A percentile compares a stretch with the other conserved stretches of the same genome.
These are phyloP conservation scores for Coracopsis vasa DNA, from an alignment of 2,113 vertebrate genomes.

Conservation along the genomic window DNA sequence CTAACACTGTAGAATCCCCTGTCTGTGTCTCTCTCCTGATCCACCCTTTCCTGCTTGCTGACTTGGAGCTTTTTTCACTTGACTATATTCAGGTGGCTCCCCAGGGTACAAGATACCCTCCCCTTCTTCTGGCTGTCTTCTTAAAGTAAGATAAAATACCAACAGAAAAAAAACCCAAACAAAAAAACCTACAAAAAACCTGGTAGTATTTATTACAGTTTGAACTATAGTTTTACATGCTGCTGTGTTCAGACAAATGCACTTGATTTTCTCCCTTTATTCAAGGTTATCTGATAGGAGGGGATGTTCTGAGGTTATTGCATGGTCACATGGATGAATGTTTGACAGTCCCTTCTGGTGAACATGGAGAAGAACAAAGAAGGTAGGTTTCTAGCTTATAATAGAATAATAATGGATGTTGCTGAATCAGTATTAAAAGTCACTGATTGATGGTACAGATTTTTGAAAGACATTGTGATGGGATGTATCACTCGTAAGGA, in stretches of 20 bases:
- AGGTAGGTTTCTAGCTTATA: constrained; percentile 73
- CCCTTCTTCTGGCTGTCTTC: background rate
- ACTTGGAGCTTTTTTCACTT: background rate
- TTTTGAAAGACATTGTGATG: background rate
- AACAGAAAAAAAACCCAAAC: background rate
- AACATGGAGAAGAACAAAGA: constrained; percentile 92
- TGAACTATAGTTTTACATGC: background rate
- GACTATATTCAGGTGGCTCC: background rate
- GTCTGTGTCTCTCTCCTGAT: background rate
- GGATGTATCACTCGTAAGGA: background rate
- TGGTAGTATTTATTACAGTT: background rate
- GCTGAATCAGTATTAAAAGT: background rate
- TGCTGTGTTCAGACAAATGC: background rate
- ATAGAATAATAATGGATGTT: background rate
- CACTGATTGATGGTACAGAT: background rate
- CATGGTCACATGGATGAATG: constrained; percentile 98
- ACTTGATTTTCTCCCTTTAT: background rate
- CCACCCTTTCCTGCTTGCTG: background rate
- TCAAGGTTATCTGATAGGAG: constrained; percentile 92
- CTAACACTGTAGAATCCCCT: background rate
- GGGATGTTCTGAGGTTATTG: constrained; percentile 90
- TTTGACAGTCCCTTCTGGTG: constrained; percentile 92
- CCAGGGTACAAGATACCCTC: background rate
- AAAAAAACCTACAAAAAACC: background rate
- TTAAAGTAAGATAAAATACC: background rate